Base-by-base conservation (phyloP, 1,140 invertebrate species). In the Tenebrio molitor region DNA sequence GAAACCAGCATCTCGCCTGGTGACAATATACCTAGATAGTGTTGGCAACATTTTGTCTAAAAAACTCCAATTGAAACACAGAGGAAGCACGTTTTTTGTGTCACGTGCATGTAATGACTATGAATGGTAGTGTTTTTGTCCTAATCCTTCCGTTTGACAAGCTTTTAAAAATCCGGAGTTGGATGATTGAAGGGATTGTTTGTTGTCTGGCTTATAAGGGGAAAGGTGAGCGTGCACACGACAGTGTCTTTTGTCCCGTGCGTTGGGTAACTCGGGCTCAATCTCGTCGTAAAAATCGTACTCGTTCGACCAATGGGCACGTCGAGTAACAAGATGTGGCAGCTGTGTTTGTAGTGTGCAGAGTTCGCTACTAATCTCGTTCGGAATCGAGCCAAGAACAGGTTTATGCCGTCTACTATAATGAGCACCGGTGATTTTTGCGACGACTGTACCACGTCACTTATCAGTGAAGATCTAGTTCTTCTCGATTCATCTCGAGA, bases 401-500 rank as follows among this genome's bases (percentile, higher is more conserved):
- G 64, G 64, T 65, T 66, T 66, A 66, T 66, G 42, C 64, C n/a
- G 23, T 66, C 64, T 15, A 44, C 64, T 66, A 66, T 66, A 66
- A 66, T 66, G 64, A 66, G 64, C n/a, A 41, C 21, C 17, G 36
- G 14, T 66, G 42, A 66, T 66, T 66, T 66, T 66, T 19, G 64
- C 64, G 14, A 44, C 10, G 64, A 66, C 64, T 66, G 64, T 66
- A 66, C 44, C 44, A 16, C 36, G 44, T 66, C 50, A 58, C n/a
- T 58, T 58, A 58, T 58, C 50, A 58, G 50, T 29, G 50, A 29
- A 15, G 50, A 58, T 58, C 50, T 58, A 58, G 21, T 58, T 58
- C 42, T 46, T 16, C 50, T 58, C 50, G 23, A 58, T 58, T 58
- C 44, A 50, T 50, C 16, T 50, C 17, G 44, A 50, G 15, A 44